phyloP scores from a whole-genome alignment of 1,140 invertebrate species.

The Drosophila triauraria region DNA sequence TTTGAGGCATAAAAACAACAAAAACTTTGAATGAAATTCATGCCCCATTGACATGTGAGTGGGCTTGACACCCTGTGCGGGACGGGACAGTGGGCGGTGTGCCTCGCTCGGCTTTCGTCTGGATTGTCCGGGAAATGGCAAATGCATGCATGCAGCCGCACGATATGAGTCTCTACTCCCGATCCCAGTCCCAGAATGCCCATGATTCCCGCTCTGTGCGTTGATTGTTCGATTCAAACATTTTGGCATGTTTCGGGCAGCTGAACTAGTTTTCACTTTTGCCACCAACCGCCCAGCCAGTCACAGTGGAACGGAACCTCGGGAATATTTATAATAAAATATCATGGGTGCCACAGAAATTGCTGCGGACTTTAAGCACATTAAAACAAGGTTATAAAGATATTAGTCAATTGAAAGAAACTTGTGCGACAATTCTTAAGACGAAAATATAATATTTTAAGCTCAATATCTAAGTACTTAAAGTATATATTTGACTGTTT shows the following conservation, averaged over 20 bases:
- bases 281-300: background rate
- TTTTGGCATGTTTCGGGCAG: conserved; percentile 66
- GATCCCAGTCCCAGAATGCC: conserved; percentile 5
- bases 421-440: too few relatives aligned
- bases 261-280: conserved; percentile 40
- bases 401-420: too few relatives aligned
- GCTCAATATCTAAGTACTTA: too few relatives aligned
- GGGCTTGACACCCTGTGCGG: conserved; percentile 10
- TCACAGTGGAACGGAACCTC: conserved; percentile 4
- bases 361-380: background rate
- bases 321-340: background rate
- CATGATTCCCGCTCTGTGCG: conserved; percentile 33
- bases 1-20: conserved; percentile 57
- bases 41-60: conserved; percentile 64
- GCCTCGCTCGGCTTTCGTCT: background rate
- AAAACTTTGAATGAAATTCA: conserved; percentile 52
- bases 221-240: conserved; percentile 76
- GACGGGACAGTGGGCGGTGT: background rate
- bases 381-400: too few relatives aligned
- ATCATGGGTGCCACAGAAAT: too few relatives aligned
- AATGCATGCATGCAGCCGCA: conserved; percentile 56
- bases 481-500: too few relatives aligned
- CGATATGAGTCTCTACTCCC: conserved; percentile 16
- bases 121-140: conserved; percentile 53
- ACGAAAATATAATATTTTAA: too few relatives aligned